Base-by-base conservation (phyloP, 2,797 vertebrate genomes). In the Mormyrops attenuatus region DNA sequence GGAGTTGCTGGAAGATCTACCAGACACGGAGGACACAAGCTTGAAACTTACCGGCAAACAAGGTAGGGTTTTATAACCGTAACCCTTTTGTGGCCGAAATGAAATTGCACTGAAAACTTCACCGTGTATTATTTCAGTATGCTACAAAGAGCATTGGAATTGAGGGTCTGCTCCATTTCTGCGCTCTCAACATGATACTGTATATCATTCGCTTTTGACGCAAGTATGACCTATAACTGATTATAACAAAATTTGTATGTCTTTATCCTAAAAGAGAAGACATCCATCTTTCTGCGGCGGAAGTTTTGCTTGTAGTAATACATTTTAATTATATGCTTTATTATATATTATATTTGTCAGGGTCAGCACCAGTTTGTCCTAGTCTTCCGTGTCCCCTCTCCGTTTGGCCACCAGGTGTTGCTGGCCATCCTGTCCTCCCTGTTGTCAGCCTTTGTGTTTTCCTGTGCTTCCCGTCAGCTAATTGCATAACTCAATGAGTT, bases 21-120 rank as follows among this genome's bases (percentile, higher is more conserved):
- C 87, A 94, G 93, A 90, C 89, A 92, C 0, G 92, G 93, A 92
- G 94, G 94, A 92, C 94, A 95, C 91, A 95, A 93, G 89, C 93
- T 94, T 89, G 95, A 96, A 91, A 92, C 93, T 91, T 95, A 94
- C 92, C 96, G 94, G 92, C 95, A 96, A 91, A 96, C 91, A 95
- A 96, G 96, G 96, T 97, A 95, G 13, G 85, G 44, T 26, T 88
- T 77, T 73, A 13, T 77, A 73, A 87, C n/a, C 52, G 55, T 38
- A 30, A 41, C 52, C 11, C 6, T 38, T 57, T 87, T 52, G 82
- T 85, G n/a, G n/a, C 22, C 9, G 44, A 85, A 85, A 50, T 49
- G 5, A 26, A 30, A 30, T 3, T 85, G 22, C 22, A 85, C n/a
- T 52, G 82, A 52, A 30, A 85, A 52, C n/a, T 49, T 44, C 44